Percentiles rank a stretch among this genome's conserved stretches.
Evolutionary conservation across 2,888 invertebrate genomes (phyloP).

Genomic region (Tinea trinotella): DNA sequence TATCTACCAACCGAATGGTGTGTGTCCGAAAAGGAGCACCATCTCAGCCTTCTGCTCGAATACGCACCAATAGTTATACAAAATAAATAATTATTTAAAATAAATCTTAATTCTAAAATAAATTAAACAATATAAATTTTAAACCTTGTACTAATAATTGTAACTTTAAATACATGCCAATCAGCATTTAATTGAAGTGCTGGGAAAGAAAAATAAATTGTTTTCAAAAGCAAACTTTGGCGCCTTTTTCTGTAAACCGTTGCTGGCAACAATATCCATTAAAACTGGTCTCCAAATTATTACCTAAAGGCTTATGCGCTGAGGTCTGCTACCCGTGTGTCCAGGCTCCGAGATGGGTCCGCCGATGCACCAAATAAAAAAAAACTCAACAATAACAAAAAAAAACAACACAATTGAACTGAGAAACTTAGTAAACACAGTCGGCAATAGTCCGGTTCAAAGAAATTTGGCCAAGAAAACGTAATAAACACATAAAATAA

Average conservation of each 20-base stretch:
- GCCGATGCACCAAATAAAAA: conserved; percentile 70
- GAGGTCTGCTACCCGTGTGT: conserved; percentile 53
- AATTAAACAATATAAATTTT: not conserved
- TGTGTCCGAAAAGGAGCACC: no score
- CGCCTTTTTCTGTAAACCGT: conserved; percentile 23
- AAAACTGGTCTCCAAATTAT: conserved; percentile 36
- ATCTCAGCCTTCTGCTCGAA: no score
- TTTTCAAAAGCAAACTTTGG: not conserved
- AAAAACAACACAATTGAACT: conserved; percentile 58
- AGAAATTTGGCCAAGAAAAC: conserved; percentile 48
- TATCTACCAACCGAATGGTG: no score
- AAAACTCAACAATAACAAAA: conserved; percentile 69
- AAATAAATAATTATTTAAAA: conserved; percentile 1
- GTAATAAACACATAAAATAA: conserved; percentile 59
- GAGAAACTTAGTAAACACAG: conserved; percentile 57
- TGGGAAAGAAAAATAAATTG: not conserved
- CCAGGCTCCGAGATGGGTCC: conserved; percentile 59
- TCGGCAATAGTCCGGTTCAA: conserved; percentile 49
- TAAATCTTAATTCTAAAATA: not conserved
- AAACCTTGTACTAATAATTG: not conserved
- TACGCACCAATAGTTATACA: no score
- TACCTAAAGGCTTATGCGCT: conserved; percentile 68
- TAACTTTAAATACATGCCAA: not conserved
- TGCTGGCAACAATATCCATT: conserved; percentile 21
- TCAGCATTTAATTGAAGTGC: not conserved